Evolutionary conservation across 2,113 vertebrate species (phyloP).

Genomic region (Cichladusa arquata): DNA sequence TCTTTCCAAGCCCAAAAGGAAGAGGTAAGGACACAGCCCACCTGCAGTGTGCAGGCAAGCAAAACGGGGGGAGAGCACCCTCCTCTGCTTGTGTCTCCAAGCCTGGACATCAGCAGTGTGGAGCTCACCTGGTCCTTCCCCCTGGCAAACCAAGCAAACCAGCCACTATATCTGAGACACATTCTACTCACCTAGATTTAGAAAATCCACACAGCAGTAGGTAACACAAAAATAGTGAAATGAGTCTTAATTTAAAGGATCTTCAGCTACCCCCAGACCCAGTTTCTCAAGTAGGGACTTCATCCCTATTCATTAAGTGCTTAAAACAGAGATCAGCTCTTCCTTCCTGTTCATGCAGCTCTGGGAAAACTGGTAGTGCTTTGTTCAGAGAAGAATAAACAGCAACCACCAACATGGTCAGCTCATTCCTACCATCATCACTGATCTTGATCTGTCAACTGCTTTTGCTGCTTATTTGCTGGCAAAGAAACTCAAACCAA

Average conservation of each 20-base stretch:
- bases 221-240: background rate
- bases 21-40: background rate
- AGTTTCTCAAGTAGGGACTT: background rate
- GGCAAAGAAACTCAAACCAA: background rate
- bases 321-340: background rate
- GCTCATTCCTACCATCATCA: background rate
- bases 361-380: background rate
- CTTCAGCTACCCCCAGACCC: background rate
- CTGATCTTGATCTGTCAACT: background rate
- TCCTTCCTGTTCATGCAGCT: background rate
- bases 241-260: background rate
- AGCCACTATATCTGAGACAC: background rate
- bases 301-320: background rate
- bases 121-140: background rate
- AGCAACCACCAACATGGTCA: background rate
- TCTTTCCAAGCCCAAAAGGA: background rate
- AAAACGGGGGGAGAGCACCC: background rate
- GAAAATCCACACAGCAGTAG: background rate
- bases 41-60: background rate
- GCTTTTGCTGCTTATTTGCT: slow-evolving; percentile 6
- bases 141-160: background rate
- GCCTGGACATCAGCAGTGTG: background rate
- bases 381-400: background rate
- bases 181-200: background rate
- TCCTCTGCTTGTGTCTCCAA: background rate